Base-by-base conservation (phyloP, 2,113 vertebrate species). In the Brachyhypopomus gauderio region DNA sequence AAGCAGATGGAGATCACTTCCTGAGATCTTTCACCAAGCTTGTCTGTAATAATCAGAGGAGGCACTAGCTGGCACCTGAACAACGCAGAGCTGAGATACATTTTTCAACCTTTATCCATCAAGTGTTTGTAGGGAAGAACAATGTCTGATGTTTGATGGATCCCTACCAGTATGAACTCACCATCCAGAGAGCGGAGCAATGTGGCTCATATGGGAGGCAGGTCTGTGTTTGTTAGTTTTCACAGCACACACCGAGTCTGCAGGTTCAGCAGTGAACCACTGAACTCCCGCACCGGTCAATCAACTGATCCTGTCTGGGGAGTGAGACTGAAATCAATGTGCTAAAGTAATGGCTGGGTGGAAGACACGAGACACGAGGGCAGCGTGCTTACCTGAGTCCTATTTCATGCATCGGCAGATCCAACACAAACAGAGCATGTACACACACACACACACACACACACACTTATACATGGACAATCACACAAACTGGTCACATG, bases 371-470 rank as follows among this genome's bases (percentile, higher is more conserved):
- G 86, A 87, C 90, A 88, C 90, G 55, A 85, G 91, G 91, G 90
- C 88, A 83, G 78, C 85, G 85, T 81, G 72, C 87, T 81, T 93
- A 93, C 92, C 91, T 92, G 91, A 90, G 90, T 89, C 92, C 90
- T 89, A 93, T 94, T 93, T 93, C 91, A 94, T 86, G 92, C 92
- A 88, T 92, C 90, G 89, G 89, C 89, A 84, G 89, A 88, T 85
- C 83, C 89, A 89, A 91, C 91, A 93, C 90, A 92, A 93, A 92
- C 79, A 82, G 23, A 36, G 69, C 58, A n/a, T 73, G 63, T 70
- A n/a, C 25, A 72, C n/a, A 66, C 90, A 92, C 89, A 85, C 59
- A 20, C n/a, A n/a, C 83, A 85, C 72, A 83, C n/a, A n/a, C 86
- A 89, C 90, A 90, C 88, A 90, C 91, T 90, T 52, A 34, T 9